These are phyloP conservation scores for Casuarius casuarius DNA, from an alignment of 2,113 vertebrate species.

Conservation along the genomic window DNA sequence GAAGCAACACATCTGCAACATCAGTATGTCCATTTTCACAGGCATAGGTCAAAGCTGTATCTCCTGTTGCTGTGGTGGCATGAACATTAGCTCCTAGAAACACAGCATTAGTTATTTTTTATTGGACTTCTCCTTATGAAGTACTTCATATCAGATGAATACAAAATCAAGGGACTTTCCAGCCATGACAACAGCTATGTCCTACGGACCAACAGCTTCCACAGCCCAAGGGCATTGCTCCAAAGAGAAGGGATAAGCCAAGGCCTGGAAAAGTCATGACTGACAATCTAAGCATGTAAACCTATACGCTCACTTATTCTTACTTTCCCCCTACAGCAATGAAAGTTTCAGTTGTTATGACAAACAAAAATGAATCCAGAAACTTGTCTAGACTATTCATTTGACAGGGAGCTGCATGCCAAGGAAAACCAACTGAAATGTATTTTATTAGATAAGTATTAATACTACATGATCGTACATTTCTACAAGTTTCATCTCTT, in stretches of 20 bases:
- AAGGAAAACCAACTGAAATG: background rate
- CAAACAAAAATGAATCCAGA: background rate
- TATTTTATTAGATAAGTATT: background rate
- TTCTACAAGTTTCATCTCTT: background rate
- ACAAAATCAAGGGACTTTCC: background rate
- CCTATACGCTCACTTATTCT: background rate
- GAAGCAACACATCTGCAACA: constrained; percentile 96
- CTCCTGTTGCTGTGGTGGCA: constrained; percentile 97
- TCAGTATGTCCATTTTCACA: constrained; percentile 99
- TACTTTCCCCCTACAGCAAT: background rate
- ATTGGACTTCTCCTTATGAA: background rate
- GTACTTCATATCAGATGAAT: background rate
- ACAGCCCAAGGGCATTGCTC: background rate
- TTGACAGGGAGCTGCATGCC: background rate
- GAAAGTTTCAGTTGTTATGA: background rate
- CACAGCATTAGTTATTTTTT: background rate
- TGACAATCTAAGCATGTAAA: background rate
- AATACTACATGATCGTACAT: background rate
- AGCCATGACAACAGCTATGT: background rate
- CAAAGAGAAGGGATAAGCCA: background rate
- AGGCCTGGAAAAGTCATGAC: background rate
- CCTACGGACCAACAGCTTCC: background rate
- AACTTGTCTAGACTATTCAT: background rate
- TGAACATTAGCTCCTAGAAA: constrained; percentile 93
- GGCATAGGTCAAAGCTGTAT: constrained; percentile 96